A percentile compares a stretch with the other conserved stretches of the same genome.
These are phyloP conservation scores for Kradibia gibbosae DNA, from an alignment of 1,140 invertebrate species.

Conservation along the genomic window DNA sequence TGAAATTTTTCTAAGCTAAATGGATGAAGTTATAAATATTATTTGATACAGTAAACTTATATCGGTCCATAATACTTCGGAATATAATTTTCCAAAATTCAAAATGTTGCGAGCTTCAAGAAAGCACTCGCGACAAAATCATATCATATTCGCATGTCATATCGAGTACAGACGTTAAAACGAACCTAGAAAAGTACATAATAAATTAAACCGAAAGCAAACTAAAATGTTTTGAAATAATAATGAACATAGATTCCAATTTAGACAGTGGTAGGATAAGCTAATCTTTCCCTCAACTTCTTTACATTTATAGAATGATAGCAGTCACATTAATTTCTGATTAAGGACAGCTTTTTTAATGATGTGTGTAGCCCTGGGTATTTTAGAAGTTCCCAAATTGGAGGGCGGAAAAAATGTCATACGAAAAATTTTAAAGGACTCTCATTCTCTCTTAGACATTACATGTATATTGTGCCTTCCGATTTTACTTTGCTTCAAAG, in stretches of 20 bases:
- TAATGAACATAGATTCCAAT: constrained; percentile 41
- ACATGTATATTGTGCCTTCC: not conserved
- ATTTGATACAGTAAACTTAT: constrained; percentile 21
- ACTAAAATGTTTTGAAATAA: not conserved
- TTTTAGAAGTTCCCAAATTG: not conserved
- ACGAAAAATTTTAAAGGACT: not conserved
- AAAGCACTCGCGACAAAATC: not conserved
- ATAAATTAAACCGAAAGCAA: not conserved
- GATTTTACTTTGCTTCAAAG: not conserved
- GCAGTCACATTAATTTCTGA: not conserved
- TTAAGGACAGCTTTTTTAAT: not conserved
- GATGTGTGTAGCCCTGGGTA: not conserved
- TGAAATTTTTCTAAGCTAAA: not conserved
- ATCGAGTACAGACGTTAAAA: constrained; percentile 28
- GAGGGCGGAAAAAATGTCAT: not conserved
- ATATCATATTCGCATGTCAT: constrained; percentile 9
- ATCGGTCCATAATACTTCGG: not conserved
- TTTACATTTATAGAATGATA: too few species aligned
- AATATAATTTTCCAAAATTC: not conserved
- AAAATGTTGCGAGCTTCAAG: constrained; percentile 4
- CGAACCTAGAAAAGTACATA: constrained; percentile 20
- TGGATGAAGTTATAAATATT: not conserved
- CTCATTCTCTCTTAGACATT: not conserved
- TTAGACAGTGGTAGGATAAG: constrained; percentile 25
- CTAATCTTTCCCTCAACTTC: not conserved